Conservation (phyloP, 2,888 invertebrate genomes). For the Scaptomyza tumidula region DNA sequence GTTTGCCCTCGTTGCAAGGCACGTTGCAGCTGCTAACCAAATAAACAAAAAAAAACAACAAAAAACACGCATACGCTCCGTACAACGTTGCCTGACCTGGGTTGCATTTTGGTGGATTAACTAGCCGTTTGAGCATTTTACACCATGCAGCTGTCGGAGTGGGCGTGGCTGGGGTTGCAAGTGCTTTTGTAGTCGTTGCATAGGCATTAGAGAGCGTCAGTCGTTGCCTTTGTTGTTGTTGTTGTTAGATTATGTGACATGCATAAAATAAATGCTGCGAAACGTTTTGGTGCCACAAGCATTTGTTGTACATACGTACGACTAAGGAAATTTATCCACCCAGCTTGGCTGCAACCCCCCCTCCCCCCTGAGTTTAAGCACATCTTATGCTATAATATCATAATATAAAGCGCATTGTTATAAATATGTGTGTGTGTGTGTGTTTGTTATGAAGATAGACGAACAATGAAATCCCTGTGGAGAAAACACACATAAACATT, state of each 20-base stretch:
- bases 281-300: conserved; percentile 53
- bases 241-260: conserved; percentile 50
- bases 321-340: conserved; percentile 51
- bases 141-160: conserved; percentile 9
- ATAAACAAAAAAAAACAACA: conserved; percentile 14
- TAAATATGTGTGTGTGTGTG: conserved; percentile 11
- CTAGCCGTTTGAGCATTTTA: conserved; percentile 30
- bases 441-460: conserved; percentile 42
- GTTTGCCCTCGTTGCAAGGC: conserved; percentile 46
- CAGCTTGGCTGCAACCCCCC: conserved; percentile 5
- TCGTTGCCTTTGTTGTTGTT: conserved; percentile 39
- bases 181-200: conserved; percentile 41
- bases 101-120: conserved; percentile 44
- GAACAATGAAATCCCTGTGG: conserved; percentile 7
- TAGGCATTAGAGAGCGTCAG: conserved; percentile 45
- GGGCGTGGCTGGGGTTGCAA: conserved; percentile 1
- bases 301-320: conserved; percentile 49
- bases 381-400: conserved; percentile 53
- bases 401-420: conserved; percentile 55
- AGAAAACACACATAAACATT: conserved; percentile 6
- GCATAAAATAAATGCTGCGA: conserved; percentile 54
- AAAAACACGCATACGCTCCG: conserved; percentile 51
- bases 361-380: conserved; percentile 47
- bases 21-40: conserved; percentile 39
- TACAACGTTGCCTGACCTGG: conserved; percentile 21